phyloP scores from a whole-genome alignment of 1,140 invertebrate species.

The Aphelinus atriplicis region DNA sequence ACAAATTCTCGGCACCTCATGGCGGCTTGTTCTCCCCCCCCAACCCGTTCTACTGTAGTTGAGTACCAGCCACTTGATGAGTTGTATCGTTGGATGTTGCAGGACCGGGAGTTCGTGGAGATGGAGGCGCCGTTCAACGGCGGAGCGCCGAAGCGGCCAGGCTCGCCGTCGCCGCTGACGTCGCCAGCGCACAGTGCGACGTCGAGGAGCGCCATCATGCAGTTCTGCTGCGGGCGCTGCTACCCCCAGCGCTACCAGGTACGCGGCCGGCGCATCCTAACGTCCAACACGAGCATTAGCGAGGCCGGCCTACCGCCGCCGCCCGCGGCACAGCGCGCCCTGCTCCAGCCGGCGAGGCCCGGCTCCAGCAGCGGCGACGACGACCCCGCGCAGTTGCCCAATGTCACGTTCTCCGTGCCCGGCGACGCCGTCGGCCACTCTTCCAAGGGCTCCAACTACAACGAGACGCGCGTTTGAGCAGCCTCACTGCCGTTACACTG shows the following conservation, averaged over 20 bases:
- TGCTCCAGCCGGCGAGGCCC: slow-evolving; percentile 9
- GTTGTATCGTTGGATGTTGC: slow-evolving; percentile 51
- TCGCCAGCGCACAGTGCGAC: slow-evolving; percentile 87
- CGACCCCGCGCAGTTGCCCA: slow-evolving; percentile 58
- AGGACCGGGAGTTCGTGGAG: slow-evolving; percentile 97
- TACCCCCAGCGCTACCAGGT: slow-evolving; percentile 91
- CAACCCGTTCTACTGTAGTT: no score
- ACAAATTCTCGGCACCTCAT: no score
- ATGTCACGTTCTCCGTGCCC: slow-evolving; percentile 62
- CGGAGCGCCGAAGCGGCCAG: slow-evolving; percentile 88
- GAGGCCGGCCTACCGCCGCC: slow-evolving; percentile 41
- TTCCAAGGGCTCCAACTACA: slow-evolving; percentile 53
- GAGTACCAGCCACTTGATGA: neutral
- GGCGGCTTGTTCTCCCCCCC: no score
- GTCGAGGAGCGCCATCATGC: slow-evolving; percentile 78
- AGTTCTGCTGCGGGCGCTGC: slow-evolving; percentile 86
- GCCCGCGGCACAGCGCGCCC: neutral
- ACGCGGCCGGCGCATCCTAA: slow-evolving; percentile 66
- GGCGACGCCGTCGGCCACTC: slow-evolving; percentile 43
- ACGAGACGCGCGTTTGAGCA: slow-evolving; percentile 62
- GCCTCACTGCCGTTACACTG: neutral
- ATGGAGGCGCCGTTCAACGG: slow-evolving; percentile 95
- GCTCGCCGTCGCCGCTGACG: slow-evolving; percentile 84
- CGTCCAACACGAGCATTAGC: slow-evolving; percentile 61
- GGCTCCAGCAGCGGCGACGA: slow-evolving; percentile 35